A percentile compares a stretch with the other conserved stretches of the same genome.
phyloP scores from a whole-genome alignment of 2,797 vertebrate species.

The Urosaurus nigricauda region DNA sequence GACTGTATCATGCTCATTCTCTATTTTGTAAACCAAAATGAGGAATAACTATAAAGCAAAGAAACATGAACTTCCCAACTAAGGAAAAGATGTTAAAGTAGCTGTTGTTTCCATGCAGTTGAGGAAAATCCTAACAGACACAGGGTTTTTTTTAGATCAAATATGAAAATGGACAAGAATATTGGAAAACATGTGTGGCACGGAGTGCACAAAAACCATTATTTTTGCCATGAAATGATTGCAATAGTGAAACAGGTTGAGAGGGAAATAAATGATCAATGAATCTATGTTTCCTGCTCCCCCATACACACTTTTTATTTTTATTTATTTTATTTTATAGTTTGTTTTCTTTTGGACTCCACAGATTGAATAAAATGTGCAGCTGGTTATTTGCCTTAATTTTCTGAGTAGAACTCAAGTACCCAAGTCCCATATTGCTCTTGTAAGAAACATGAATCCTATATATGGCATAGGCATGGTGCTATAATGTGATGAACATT shows the following conservation, averaged over 20 bases:
- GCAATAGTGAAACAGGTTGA: not conserved
- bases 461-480: too few relatives aligned
- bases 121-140: too few relatives aligned
- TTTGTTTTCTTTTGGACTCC: too few relatives aligned
- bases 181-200: not conserved
- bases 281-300: not conserved
- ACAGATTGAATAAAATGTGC: not conserved
- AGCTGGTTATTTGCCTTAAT: not conserved
- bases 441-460: not conserved
- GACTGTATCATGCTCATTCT: not conserved
- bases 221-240: not conserved
- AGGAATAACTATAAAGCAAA: not conserved
- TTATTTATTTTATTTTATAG: too few relatives aligned
- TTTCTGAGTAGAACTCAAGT: not conserved
- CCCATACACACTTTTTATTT: too few relatives aligned
- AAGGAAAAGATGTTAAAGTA: not conserved
- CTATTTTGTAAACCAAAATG: not conserved
- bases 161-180: not conserved
- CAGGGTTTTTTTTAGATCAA: too few relatives aligned
- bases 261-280: not conserved
- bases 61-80: not conserved
- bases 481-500: not conserved
- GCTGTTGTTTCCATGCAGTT: not conserved
- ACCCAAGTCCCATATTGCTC: not conserved
- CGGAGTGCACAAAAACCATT: not conserved